A percentile compares a stretch with the other conserved stretches of the same genome.
phyloP scores from a whole-genome alignment of 2,797 vertebrate genomes.

The Clangula hyemalis region DNA sequence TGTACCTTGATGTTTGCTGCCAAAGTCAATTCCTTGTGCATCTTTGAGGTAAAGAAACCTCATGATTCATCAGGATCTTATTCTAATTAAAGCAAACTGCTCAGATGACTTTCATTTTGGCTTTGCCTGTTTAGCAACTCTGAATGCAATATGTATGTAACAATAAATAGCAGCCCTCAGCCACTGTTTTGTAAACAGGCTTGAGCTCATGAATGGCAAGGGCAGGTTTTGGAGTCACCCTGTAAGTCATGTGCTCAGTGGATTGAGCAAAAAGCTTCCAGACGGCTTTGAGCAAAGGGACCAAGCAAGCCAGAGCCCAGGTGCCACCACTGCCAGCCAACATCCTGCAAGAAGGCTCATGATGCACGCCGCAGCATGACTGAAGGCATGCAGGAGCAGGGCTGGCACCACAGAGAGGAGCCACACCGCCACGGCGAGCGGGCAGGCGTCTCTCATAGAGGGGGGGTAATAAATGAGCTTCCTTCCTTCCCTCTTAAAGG shows the following conservation, averaged over 20 bases:
- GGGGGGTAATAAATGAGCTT: accelerated
- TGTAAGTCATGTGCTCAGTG: neutral
- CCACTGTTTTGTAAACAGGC: constrained; percentile 63
- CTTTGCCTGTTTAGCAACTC: constrained; percentile 44
- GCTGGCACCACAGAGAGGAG: accelerated
- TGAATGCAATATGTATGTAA: neutral
- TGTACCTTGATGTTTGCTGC: constrained; percentile 38
- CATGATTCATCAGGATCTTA: constrained; percentile 58
- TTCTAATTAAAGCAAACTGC: constrained; percentile 46
- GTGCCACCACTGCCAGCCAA: neutral
- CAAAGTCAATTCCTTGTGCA: constrained; percentile 38
- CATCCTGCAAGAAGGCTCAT: accelerated
- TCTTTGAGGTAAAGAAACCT: constrained; percentile 48
- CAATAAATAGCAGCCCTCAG: constrained; percentile 34
- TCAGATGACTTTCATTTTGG: constrained; percentile 57
- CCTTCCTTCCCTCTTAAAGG: neutral
- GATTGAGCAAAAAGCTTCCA: neutral
- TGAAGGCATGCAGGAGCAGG: neutral
- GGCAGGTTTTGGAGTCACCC: neutral
- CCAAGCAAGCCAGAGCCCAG: neutral
- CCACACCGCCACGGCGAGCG: accelerated
- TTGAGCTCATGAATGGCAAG: neutral
- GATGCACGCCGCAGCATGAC: neutral
- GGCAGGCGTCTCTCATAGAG: neutral
- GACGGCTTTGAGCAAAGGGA: neutral